These are phyloP conservation scores for Scopus umbretta DNA, from an alignment of 2,113 vertebrate species.

Conservation along the genomic window DNA sequence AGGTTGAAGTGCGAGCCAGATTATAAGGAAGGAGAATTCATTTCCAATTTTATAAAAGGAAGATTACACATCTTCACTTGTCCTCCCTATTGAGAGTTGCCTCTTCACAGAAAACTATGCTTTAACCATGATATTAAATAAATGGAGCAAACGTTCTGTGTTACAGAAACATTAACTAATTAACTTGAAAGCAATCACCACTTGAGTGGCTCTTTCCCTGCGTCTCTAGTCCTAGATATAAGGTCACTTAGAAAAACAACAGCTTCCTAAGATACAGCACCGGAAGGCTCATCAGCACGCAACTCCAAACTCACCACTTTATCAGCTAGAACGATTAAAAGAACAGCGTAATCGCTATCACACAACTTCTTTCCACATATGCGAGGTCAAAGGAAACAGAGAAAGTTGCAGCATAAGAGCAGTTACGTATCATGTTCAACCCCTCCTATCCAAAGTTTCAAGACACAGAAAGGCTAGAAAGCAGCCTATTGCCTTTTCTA, in stretches of 20 bases:
- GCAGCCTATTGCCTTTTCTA: background rate
- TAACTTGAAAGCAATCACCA: background rate
- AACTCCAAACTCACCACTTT: background rate
- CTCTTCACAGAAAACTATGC: background rate
- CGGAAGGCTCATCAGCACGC: background rate
- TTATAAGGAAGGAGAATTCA: background rate
- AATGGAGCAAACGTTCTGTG: background rate
- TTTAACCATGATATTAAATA: background rate
- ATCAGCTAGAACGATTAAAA: accelerated
- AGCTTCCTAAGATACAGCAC: background rate
- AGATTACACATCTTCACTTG: background rate
- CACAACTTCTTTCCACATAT: background rate
- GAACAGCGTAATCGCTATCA: background rate
- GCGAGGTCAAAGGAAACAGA: background rate
- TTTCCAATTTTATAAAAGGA: background rate
- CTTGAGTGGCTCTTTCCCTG: background rate
- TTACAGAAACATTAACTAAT: background rate
- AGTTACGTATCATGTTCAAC: accelerated
- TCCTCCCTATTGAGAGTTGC: background rate
- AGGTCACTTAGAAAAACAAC: background rate
- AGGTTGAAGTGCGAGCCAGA: background rate
- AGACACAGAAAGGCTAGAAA: background rate
- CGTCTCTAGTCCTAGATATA: background rate
- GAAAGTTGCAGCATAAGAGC: background rate
- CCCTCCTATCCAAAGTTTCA: background rate